phyloP scores from a whole-genome alignment of 2,888 invertebrate genomes.

The Leuctra nigra region DNA sequence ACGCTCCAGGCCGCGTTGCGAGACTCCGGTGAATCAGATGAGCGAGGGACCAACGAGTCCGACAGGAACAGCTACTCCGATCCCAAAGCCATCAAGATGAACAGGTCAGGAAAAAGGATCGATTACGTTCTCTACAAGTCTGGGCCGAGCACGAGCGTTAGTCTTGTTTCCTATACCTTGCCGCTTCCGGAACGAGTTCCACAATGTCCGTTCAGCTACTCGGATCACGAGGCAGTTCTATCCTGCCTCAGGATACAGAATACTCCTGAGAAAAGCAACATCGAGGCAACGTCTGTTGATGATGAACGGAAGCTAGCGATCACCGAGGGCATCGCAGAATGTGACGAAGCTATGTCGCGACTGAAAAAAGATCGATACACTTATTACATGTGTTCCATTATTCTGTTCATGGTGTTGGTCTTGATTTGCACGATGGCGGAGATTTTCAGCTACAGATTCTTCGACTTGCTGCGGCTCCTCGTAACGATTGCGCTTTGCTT shows the following conservation, averaged over 20 bases:
- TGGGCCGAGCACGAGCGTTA: conserved; percentile 29
- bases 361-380: conserved; percentile 47
- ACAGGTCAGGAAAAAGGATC: conserved; percentile 70
- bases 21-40: conserved; percentile 28
- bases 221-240: conserved; percentile 84
- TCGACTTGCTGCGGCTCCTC: conserved; percentile 24
- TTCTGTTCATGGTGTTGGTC: conserved; percentile 48
- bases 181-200: conserved; percentile 71
- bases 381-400: conserved; percentile 47
- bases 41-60: conserved; percentile 66
- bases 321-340: conserved; percentile 52
- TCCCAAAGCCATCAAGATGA: conserved; percentile 39
- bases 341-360: conserved; percentile 48
- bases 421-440: conserved; percentile 45
- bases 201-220: conserved; percentile 65
- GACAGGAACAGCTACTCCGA: conserved; percentile 77
- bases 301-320: conserved; percentile 6
- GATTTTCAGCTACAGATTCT: conserved; percentile 23
- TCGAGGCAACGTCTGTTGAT: not conserved
- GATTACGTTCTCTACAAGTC: conserved; percentile 79
- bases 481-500: conserved; percentile 60
- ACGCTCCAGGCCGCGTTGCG: conserved; percentile 29
- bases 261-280: not conserved
- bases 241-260: conserved; percentile 43
- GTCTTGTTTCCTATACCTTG: conserved; percentile 48